phyloP scores from a whole-genome alignment of 2,888 invertebrate genomes.

The Tetragonisca angustula region DNA sequence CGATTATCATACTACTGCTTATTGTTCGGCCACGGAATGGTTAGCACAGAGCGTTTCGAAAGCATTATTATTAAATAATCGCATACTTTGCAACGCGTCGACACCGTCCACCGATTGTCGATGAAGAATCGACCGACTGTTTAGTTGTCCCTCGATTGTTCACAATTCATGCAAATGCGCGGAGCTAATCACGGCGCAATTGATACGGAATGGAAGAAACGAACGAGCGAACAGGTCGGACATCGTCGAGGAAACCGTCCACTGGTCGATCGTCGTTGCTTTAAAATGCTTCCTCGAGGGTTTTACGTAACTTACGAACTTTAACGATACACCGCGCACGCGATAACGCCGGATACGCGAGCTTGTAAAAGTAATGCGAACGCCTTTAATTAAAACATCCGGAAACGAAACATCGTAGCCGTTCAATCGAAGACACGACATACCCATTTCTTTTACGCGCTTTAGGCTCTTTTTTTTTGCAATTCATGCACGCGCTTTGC shows the following conservation, averaged over 20 bases:
- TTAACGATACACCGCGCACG: constrained; percentile 46
- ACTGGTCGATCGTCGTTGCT: not conserved
- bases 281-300: constrained; percentile 52
- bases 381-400: constrained; percentile 58
- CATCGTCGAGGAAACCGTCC: constrained; percentile 34
- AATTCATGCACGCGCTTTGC: constrained; percentile 31
- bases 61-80: constrained; percentile 23
- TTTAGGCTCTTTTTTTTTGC: constrained; percentile 26
- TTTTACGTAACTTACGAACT: constrained; percentile 52
- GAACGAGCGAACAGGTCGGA: not conserved
- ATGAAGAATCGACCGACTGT: not conserved
- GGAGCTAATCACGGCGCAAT: not conserved
- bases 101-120: not conserved
- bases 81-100: constrained; percentile 5
- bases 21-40: not conserved
- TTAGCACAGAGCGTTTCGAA: not conserved
- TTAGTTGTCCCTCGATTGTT: not conserved
- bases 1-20: not conserved
- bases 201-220: not conserved
- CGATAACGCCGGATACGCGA: constrained; percentile 44
- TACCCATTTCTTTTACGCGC: not conserved
- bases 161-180: not conserved
- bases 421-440: constrained; percentile 5
- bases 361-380: constrained; percentile 27
- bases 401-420: constrained; percentile 48